Conservation (phyloP, 2,888 invertebrate genomes). For the Caenorhabditis plicata region DNA sequence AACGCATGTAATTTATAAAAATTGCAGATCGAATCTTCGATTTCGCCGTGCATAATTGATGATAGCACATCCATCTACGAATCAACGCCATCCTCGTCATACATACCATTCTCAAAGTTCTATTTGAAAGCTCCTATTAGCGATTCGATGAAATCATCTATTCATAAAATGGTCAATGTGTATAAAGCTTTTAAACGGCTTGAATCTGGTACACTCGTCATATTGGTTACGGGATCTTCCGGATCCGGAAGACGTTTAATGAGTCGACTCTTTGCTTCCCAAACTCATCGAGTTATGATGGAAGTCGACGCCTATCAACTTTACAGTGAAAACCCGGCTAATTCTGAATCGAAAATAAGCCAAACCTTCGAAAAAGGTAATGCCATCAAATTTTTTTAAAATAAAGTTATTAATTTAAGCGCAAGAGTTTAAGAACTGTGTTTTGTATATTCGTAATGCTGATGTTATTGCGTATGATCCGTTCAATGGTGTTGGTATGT, state of each 20-base stretch:
- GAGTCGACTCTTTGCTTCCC: conserved; percentile 25
- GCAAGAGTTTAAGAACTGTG: conserved; percentile 22
- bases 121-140: conserved; percentile 2
- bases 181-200: conserved; percentile 12
- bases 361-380: conserved; percentile 34
- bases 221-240: conserved; percentile 37
- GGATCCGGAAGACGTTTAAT: conserved; percentile 43
- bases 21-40: conserved; percentile 12
- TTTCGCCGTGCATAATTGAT: conserved; percentile 27
- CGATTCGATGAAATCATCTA: conserved; percentile 1
- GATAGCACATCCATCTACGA: conserved; percentile 32
- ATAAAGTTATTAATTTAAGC: no score
- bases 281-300: conserved; percentile 37
- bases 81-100: conserved; percentile 8
- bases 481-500: conserved; percentile 25
- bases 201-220: conserved; percentile 11
- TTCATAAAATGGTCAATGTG: conserved; percentile 16
- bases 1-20: background rate
- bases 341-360: conserved; percentile 36
- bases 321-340: conserved; percentile 43
- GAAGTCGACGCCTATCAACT: conserved; percentile 47
- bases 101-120: conserved; percentile 18
- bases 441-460: conserved; percentile 33
- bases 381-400: no score
- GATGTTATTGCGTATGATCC: conserved; percentile 43